Evolutionary conservation across 1,140 invertebrate genomes (phyloP), one percentile per base, ranked within the genome.

Genomic region (Forficula auricularia): DNA sequence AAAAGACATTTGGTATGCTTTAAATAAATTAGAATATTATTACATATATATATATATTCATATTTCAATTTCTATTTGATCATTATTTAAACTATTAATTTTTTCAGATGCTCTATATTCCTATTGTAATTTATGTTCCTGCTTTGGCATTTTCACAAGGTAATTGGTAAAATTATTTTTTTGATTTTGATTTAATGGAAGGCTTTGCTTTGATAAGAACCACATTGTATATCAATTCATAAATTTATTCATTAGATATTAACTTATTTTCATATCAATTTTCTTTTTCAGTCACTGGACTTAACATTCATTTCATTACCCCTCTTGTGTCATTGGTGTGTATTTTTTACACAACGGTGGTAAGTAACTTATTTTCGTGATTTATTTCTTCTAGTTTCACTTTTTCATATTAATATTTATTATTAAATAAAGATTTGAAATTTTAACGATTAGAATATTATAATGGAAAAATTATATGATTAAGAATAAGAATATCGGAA

Each of bases 51-150:
- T n/a, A n/a, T 39, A n/a, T 19, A 18, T 19, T 19, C 7, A 18
- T 39, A n/a, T 19, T 39, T 18, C 9, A 18, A 39, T 19, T 22
- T 13, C 15, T n/a, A 27, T 14, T 16, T 13, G 27, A 12, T 20
- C 15, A 19, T 18, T 16, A 27, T 18, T 32, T n/a, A n/a, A 14
- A 14, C 33, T 13, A 22, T 45, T 51, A 9, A 38, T 34, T 40
- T 55, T 57, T 40, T 41, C 59, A 50, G 61, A 56, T 80, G 37
- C 67, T 86, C 38, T 91, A 87, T 70, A 78, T 91, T 61, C 83
- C 86, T 3, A 77, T 92, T 46, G 85, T 90, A 1, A 79, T 91
- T 36, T 91, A 86, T 58, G 84, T 88, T 1, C 88, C 88, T 42
- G 84, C 86, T 1, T 65, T 91, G 55, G 85, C 87, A 8, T 77